Evolutionary conservation across 2,113 vertebrate species (phyloP).

Genomic region (Spermophilus dauricus): DNA sequence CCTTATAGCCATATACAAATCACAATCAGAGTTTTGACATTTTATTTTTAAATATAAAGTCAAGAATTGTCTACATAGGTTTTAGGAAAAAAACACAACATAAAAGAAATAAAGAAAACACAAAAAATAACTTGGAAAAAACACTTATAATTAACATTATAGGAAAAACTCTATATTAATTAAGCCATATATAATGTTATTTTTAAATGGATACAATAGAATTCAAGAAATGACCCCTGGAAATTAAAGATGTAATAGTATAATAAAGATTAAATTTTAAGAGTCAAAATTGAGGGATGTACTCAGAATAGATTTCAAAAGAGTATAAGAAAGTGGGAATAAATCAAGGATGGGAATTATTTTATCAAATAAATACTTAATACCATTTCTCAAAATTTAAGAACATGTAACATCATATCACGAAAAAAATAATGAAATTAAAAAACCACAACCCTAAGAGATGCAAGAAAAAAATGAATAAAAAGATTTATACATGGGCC

Average conservation of each 20-base stretch:
- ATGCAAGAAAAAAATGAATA: not conserved
- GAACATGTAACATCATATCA: not conserved
- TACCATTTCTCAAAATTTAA: not conserved
- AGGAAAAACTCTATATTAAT: not conserved
- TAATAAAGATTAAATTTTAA: not conserved
- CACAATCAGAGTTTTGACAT: not conserved
- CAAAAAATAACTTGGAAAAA: not conserved
- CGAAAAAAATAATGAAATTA: not conserved
- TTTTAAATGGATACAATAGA: not conserved
- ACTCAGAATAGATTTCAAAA: not conserved
- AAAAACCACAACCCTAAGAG: not conserved
- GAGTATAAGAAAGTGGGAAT: not conserved
- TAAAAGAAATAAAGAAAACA: not conserved
- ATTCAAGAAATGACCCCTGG: not conserved
- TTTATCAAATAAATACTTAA: not conserved
- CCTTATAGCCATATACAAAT: not conserved
- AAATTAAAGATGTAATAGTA: not conserved
- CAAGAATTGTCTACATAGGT: not conserved
- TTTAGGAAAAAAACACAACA: not conserved
- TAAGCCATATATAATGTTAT: not conserved
- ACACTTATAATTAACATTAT: not conserved
- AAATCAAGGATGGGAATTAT: not conserved
- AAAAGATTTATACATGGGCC: too few species aligned
- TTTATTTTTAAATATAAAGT: conserved; percentile 8
- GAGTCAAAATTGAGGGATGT: not conserved